Evolutionary conservation across 2,113 vertebrate species (phyloP), one percentile per base, ranked within the genome.

Genomic region (Himantopus leucocephalus): DNA sequence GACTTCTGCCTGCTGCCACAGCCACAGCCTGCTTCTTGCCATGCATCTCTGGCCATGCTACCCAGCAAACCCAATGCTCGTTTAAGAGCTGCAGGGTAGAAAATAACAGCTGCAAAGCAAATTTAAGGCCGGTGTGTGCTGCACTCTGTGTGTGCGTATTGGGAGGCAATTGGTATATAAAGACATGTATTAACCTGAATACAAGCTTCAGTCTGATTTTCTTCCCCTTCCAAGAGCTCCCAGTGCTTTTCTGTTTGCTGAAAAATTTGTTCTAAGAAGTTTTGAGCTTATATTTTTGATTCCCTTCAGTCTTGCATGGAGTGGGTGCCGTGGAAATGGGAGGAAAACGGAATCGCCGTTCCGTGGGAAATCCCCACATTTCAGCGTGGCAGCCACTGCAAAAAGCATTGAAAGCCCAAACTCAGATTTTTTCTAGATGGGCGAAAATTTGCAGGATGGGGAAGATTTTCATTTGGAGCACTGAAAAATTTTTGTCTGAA

Each of bases 131-230:
- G 1, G 23, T 1, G 21, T 8, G 68, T 7, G 24, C 60, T 41
- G 14, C 23, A 0, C 48, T 53, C 43, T 6, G 37, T 2, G 0
- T 35, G 91, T 5, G 3, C 1, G 4, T 8, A 2, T 43, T 9
- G 92, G 85, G 66, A 87, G 48, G 77, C 52, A 48, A 72, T 63
- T 55, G 86, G 86, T 55, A 6, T 15, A 17, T 9, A 56, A 85
- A 88, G 81, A 48, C 3, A 1, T 0, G 17, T 17, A 43, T 82
- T 82, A 75, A 56, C 71, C 45, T 10, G 14, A 71, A 70, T 59
- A 76, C 37, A 75, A 2, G 22, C 58, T 72, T 82, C n/a, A 9
- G 0, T 23, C 53, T 53, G 14, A 1, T 74, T 58, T 89, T 66
- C 35, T 79, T 88, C 35, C 22, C 34, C 9, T 86, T 55, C 41